Base-by-base conservation (phyloP, 1,140 invertebrate genomes). In the Druon quercuslanigerum region DNA sequence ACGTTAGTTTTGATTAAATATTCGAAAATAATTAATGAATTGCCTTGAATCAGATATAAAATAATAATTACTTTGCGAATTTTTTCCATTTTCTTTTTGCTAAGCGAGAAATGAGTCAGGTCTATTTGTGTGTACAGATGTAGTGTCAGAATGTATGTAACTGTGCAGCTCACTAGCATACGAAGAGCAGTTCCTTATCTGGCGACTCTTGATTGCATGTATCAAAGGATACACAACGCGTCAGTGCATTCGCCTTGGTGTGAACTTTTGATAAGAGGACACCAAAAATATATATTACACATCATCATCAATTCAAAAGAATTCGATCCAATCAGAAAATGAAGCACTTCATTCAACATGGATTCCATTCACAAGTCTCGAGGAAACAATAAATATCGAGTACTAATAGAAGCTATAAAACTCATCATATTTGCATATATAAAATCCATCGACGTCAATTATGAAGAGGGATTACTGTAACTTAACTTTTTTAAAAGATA, bases 141-240 rank as follows among this genome's bases (percentile, higher is more conserved):
- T 3, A 20, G 8, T 56, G 54, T 56, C n/a, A 33, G 57, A 66
- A 66, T 60, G 25, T 66, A 14, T 66, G 57, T 33, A 33, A 33
- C 57, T 66, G 57, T 33, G 25, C 25, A 60, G 40, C 25, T 14
- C 3, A 6, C 13, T 40, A 33, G 6, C 5, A 66, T 33, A 16
- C 13, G 9, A 16, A 66, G 25, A 66, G 40, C 14, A n/a, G 60
- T 66, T 33, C 40, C 60, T 66, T 66, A 66, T 66, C 60, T 66
- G 8, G 6, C 0, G 33, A 66, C 13, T 7, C 14, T 66, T 66
- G 60, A 66, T 66, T 66, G 60, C 60, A 33, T 46, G 33, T 66
- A 66, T 66, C 16, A 40, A 57, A 66, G n/a, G 60, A 66, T 66
- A 66, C 33, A 66, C 60, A 66, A 20, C 25, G 33, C 60, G 25